phyloP scores from a whole-genome alignment of 1,140 invertebrate genomes.

The Cardiocondyla obscurior region DNA sequence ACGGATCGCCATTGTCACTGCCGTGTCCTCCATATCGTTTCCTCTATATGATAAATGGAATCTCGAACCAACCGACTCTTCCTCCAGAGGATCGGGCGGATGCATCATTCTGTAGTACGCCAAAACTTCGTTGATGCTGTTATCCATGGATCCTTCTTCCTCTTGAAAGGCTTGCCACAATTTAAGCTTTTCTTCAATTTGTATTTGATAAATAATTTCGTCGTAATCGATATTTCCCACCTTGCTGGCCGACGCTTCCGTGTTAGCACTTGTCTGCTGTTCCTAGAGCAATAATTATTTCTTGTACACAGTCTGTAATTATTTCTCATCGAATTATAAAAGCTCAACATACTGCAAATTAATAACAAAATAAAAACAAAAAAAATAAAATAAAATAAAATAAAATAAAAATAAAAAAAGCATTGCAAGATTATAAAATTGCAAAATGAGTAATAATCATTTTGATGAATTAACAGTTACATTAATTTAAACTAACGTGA shows the following conservation, averaged over 20 bases:
- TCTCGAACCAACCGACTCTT: slow-evolving; percentile 74
- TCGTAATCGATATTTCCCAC: slow-evolving; percentile 60
- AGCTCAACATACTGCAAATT: too few relatives aligned
- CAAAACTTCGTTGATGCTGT: slow-evolving; percentile 88
- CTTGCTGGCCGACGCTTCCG: slow-evolving; percentile 29
- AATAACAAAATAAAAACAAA: too few relatives aligned
- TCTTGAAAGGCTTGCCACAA: slow-evolving; percentile 89
- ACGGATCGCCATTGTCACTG: slow-evolving; percentile 86
- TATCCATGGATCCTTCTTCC: slow-evolving; percentile 88
- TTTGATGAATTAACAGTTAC: too few relatives aligned
- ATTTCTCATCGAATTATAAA: not conserved
- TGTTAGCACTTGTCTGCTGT: slow-evolving; percentile 23
- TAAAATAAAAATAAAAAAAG: too few relatives aligned
- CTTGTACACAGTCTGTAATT: not conserved
- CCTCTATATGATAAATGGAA: slow-evolving; percentile 83
- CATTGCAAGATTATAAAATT: not conserved
- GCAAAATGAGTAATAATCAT: too few relatives aligned
- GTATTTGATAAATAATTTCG: slow-evolving; percentile 67
- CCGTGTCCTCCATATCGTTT: slow-evolving; percentile 85
- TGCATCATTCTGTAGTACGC: slow-evolving; percentile 85
- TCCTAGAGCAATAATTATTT: slow-evolving; percentile 53
- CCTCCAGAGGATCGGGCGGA: slow-evolving; percentile 75
- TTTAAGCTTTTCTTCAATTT: slow-evolving; percentile 74
- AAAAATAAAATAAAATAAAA: too few relatives aligned
- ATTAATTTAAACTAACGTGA: too few relatives aligned